These are phyloP conservation scores for Tupiocoris notatus DNA, from an alignment of 2,888 invertebrate species.

Conservation along the genomic window DNA sequence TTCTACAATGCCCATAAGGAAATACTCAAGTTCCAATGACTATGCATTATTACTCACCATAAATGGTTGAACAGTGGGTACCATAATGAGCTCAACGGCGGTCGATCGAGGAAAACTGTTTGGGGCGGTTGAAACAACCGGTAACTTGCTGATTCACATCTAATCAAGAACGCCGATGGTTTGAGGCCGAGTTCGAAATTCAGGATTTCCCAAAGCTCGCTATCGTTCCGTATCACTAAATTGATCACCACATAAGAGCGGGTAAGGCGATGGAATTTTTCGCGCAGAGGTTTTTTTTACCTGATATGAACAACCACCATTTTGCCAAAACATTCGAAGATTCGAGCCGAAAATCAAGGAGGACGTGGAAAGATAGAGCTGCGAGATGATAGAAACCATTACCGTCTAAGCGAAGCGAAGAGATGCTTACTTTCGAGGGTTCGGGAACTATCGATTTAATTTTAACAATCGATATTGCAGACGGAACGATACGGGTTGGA, in stretches of 20 bases:
- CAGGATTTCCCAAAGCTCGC: background rate
- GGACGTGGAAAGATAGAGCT: background rate
- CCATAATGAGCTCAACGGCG: conserved; percentile 51
- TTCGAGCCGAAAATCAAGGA: background rate
- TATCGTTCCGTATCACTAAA: background rate
- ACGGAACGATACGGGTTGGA: no score
- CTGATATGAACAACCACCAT: conserved; percentile 12
- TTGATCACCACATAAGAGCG: background rate
- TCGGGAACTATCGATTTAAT: no score
- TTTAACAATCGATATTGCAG: no score
- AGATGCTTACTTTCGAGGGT: no score
- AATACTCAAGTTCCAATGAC: no score
- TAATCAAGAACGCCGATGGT: background rate
- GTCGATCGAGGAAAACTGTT: background rate
- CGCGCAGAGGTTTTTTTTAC: no score
- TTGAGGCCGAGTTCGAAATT: background rate
- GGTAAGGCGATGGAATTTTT: no score
- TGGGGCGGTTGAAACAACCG: conserved; percentile 16
- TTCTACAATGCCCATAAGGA: no score
- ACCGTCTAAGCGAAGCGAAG: no score
- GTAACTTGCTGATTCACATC: conserved; percentile 16
- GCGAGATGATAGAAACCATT: background rate
- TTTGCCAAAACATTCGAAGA: background rate
- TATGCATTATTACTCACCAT: conserved; percentile 56
- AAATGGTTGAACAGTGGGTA: conserved; percentile 56